phyloP scores from a whole-genome alignment of 1,140 invertebrate species.

The Hetaerina americana region DNA sequence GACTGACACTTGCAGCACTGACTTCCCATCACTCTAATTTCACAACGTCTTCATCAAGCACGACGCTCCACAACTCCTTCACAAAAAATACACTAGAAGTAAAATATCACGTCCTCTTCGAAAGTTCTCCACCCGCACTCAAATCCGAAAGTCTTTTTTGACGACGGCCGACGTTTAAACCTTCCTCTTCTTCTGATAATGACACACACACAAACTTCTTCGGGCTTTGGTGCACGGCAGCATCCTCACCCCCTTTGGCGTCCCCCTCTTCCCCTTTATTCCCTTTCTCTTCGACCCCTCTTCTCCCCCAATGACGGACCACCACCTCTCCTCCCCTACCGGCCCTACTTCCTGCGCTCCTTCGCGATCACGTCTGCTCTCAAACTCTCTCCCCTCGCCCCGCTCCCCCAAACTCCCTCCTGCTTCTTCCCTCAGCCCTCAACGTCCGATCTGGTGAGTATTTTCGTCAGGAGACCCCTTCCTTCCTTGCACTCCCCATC shows the following conservation, averaged over 20 bases:
- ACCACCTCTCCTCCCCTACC: no score
- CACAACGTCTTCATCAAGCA: slow-evolving; percentile 13
- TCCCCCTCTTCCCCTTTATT: background rate
- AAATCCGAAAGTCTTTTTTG: slow-evolving; percentile 4
- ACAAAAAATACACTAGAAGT: slow-evolving; percentile 14
- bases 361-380: background rate
- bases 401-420: no score
- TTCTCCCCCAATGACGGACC: no score
- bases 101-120: no score
- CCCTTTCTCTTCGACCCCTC: background rate
- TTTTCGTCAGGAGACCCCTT: background rate
- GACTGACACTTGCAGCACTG: slow-evolving; percentile 7
- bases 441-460: background rate
- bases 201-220: background rate
- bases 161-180: slow-evolving; percentile 2
- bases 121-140: slow-evolving; percentile 13
- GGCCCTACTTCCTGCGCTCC: background rate
- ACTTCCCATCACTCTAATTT: background rate
- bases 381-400: no score
- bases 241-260: slow-evolving; percentile 8
- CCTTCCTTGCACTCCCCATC: background rate
- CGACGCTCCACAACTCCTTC: slow-evolving; percentile 28
- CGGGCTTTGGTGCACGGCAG: slow-evolving; percentile 8
- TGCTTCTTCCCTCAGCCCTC: background rate
- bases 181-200: background rate